Conservation (phyloP, 1,140 invertebrate genomes). For the Drosophila persimilis region DNA sequence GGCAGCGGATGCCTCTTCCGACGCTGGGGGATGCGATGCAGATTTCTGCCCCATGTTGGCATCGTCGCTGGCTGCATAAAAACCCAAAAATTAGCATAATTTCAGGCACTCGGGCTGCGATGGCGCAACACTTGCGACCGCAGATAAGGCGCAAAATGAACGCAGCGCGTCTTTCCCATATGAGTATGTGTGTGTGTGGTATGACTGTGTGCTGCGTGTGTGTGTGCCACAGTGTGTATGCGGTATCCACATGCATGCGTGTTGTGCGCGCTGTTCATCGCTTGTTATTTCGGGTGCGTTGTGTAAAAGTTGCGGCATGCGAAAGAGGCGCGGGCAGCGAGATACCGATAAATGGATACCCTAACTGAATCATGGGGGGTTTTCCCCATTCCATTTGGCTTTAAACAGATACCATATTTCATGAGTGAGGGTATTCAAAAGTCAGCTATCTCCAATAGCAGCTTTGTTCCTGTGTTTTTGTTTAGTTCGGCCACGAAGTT, state of each 20-base stretch:
- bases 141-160: conserved; percentile 78
- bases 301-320: conserved; percentile 56
- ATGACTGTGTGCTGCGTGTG: conserved; percentile 2
- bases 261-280: conserved; percentile 36
- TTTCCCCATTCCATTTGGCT: neutral
- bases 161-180: conserved; percentile 43
- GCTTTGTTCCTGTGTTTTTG: conserved; percentile 20
- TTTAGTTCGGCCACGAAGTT: conserved; percentile 39
- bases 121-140: conserved; percentile 68
- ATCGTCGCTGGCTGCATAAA: conserved; percentile 59
- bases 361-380: too few relatives aligned
- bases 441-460: neutral
- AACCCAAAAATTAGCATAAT: conserved; percentile 77
- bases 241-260: conserved; percentile 31
- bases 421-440: conserved; percentile 3
- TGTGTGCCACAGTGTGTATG: conserved; percentile 6
- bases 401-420: too few relatives aligned
- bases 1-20: neutral
- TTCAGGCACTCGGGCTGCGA: conserved; percentile 64
- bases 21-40: conserved; percentile 48
- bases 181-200: conserved; percentile 11
- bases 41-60: conserved; percentile 57
- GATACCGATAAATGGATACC: too few relatives aligned
- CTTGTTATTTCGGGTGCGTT: conserved; percentile 59
- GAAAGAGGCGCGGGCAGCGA: conserved; percentile 7